phyloP scores from a whole-genome alignment of 2,797 vertebrate species.

The Merluccius polli region DNA sequence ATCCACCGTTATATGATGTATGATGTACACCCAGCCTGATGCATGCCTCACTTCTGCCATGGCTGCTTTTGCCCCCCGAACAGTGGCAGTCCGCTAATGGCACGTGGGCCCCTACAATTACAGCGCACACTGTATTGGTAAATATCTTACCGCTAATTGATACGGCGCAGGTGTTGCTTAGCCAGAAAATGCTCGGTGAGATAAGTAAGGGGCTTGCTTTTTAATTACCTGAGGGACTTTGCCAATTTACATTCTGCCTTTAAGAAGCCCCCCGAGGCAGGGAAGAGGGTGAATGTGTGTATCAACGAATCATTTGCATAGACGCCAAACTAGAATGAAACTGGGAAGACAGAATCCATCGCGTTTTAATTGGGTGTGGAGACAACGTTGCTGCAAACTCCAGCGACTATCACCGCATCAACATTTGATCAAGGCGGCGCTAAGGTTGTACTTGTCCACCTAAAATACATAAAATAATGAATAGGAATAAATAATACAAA shows the following conservation, averaged over 20 bases:
- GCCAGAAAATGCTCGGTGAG: slow-evolving; percentile 55
- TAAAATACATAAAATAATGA: not conserved
- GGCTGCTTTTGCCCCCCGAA: slow-evolving; percentile 13
- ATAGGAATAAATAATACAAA: slow-evolving; percentile 30
- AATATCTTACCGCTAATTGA: slow-evolving; percentile 61
- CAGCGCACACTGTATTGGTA: slow-evolving; percentile 22
- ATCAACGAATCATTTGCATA: slow-evolving; percentile 30
- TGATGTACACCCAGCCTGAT: not conserved
- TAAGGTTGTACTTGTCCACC: not conserved
- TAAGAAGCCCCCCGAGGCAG: slow-evolving; percentile 48
- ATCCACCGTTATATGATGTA: not conserved
- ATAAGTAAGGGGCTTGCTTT: slow-evolving; percentile 60
- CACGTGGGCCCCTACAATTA: slow-evolving; percentile 63
- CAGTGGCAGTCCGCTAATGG: slow-evolving; percentile 58
- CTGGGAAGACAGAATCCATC: slow-evolving; percentile 52
- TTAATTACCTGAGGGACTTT: slow-evolving; percentile 74
- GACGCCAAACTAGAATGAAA: slow-evolving; percentile 45
- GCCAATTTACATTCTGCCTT: slow-evolving; percentile 55
- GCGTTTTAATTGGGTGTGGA: slow-evolving; percentile 52
- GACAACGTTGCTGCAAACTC: not conserved
- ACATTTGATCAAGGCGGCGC: slow-evolving; percentile 15
- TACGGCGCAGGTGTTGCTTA: slow-evolving; percentile 72
- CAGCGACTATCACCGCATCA: not conserved
- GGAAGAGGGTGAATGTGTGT: slow-evolving; percentile 27
- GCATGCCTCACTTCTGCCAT: not conserved